These are phyloP conservation scores for Trachymyrmex septentrionalis DNA, from an alignment of 1,140 invertebrate species.

Conservation along the genomic window DNA sequence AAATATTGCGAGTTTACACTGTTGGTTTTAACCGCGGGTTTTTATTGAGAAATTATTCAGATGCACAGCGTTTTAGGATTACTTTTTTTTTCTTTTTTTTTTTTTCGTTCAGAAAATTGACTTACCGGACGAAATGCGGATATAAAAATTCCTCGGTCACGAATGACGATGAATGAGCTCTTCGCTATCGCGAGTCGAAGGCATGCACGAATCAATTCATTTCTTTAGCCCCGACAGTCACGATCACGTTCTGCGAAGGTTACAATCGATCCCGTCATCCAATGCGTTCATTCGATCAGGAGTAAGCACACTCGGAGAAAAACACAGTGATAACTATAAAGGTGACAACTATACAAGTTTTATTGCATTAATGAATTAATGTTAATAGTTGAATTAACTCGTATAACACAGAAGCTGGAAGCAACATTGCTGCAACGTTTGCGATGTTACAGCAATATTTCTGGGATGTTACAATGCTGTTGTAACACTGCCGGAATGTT, in stretches of 20 bases:
- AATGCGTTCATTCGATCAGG: slow-evolving; percentile 51
- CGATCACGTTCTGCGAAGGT: slow-evolving; percentile 53
- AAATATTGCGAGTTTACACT: slow-evolving; percentile 4
- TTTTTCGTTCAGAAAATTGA: neutral
- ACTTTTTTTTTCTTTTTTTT: too few species aligned
- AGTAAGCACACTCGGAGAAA: neutral
- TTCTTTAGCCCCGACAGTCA: slow-evolving; percentile 26
- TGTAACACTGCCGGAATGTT: too few species aligned
- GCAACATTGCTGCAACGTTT: too few species aligned
- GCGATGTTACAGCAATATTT: too few species aligned
- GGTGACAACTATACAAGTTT: too few species aligned
- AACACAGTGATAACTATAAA: too few species aligned
- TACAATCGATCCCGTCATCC: slow-evolving; percentile 65
- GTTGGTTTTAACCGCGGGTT: neutral
- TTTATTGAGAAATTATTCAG: neutral
- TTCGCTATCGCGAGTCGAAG: neutral
- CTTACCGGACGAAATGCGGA: neutral
- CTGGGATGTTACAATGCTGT: too few species aligned
- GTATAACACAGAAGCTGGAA: too few species aligned
- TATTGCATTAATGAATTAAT: too few species aligned
- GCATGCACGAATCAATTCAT: slow-evolving; percentile 13
- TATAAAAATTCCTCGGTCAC: slow-evolving; percentile 16
- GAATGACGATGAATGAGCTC: slow-evolving; percentile 20
- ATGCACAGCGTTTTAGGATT: neutral
- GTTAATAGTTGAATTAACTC: too few species aligned